A percentile compares a stretch with the other conserved stretches of the same genome.
Conservation (phyloP, 2,113 vertebrate species). For the Apodemus sylvaticus region DNA sequence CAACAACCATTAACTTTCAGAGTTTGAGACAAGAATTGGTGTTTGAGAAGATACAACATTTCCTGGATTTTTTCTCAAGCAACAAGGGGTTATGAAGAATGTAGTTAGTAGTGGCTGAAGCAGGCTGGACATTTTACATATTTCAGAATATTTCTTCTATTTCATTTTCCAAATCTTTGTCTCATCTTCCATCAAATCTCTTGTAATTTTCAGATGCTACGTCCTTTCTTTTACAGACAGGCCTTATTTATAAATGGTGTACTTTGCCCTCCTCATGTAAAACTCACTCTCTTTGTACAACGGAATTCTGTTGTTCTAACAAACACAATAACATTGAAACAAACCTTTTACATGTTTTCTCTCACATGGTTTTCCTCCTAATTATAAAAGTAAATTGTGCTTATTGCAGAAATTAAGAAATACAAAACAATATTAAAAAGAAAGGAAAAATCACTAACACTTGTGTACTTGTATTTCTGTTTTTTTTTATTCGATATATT, state of each 20-base stretch:
- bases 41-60: background rate
- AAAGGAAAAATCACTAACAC: constrained; percentile 19
- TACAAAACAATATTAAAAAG: constrained; percentile 45
- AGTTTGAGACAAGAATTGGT: background rate
- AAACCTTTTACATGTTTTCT: constrained; percentile 54
- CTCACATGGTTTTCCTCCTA: constrained; percentile 59
- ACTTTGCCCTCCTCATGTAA: background rate
- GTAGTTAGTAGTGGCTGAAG: background rate
- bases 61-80: background rate
- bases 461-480: constrained; percentile 49
- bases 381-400: constrained; percentile 65
- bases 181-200: background rate
- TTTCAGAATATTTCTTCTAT: background rate
- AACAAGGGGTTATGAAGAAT: background rate
- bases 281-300: background rate
- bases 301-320: constrained; percentile 13
- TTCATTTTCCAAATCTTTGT: background rate
- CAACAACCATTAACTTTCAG: too few relatives aligned
- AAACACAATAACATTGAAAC: constrained; percentile 53
- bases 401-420: constrained; percentile 56
- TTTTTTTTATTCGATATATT: too few relatives aligned
- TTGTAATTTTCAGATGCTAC: background rate
- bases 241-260: constrained; percentile 13
- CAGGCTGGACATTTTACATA: background rate
- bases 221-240: background rate